These are phyloP conservation scores for Xiphophorus birchmanni DNA, from an alignment of 2,797 vertebrate species.

Conservation along the genomic window DNA sequence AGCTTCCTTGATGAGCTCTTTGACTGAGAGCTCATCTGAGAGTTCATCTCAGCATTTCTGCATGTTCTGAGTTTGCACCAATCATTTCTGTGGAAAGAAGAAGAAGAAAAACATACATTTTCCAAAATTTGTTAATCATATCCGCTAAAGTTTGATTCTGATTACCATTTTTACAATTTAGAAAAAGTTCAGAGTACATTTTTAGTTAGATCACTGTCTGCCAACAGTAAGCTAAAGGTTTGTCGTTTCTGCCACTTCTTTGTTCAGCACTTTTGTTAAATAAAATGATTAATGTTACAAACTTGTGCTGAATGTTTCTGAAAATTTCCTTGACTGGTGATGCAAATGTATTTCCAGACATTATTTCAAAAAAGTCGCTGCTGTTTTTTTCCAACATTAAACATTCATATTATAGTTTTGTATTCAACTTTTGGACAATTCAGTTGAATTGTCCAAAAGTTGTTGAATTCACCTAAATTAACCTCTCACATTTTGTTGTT, in stretches of 20 bases:
- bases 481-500: neutral
- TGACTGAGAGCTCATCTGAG: slow-evolving; percentile 58
- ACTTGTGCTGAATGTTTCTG: neutral
- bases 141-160: slow-evolving; percentile 16
- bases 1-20: slow-evolving; percentile 82
- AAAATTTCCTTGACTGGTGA: neutral
- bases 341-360: neutral
- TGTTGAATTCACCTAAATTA: neutral
- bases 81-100: neutral
- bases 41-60: neutral
- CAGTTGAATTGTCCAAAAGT: neutral
- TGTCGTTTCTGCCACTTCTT: neutral
- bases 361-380: neutral
- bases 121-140: slow-evolving; percentile 12
- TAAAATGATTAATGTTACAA: slow-evolving; percentile 23
- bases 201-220: neutral
- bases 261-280: slow-evolving; percentile 10
- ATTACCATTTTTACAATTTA: slow-evolving; percentile 8
- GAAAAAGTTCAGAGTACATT: slow-evolving; percentile 13
- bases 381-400: neutral
- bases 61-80: neutral
- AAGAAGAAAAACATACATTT: neutral
- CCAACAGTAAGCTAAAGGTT: neutral
- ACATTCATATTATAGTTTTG: neutral
- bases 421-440: neutral